Conservation (phyloP, 1,140 invertebrate species). For the Drosophila nikananu region DNA sequence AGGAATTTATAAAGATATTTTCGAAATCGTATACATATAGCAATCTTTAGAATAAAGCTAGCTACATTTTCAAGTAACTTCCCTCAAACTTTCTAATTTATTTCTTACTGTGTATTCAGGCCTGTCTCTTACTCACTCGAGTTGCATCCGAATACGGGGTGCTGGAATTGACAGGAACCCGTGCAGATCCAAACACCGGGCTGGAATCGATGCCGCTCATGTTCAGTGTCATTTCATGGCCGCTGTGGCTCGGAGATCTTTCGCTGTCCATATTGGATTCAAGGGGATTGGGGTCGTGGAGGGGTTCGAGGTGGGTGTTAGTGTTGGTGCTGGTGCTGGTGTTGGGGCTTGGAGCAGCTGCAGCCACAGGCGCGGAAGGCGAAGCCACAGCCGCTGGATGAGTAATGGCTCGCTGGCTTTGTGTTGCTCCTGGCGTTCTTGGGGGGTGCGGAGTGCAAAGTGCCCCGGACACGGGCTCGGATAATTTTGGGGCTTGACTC, state of each 20-base stretch:
- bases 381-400: slow-evolving; percentile 58
- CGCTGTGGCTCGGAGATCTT: slow-evolving; percentile 66
- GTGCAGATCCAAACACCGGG: slow-evolving; percentile 92
- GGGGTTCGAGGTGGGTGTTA: background rate
- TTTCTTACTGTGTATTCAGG: slow-evolving; percentile 23
- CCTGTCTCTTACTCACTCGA: slow-evolving; percentile 89
- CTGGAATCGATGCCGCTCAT: slow-evolving; percentile 44
- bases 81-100: background rate
- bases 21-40: background rate
- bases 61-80: background rate
- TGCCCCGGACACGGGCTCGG: slow-evolving; percentile 16
- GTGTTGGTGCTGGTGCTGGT: slow-evolving; percentile 22
- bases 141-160: slow-evolving; percentile 98
- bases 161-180: slow-evolving; percentile 94
- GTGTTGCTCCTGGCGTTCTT: slow-evolving; percentile 17
- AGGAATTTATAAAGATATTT: background rate
- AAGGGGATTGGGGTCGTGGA: slow-evolving; percentile 9
- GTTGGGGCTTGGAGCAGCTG: slow-evolving; percentile 43
- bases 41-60: background rate
- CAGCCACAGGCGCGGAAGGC: slow-evolving; percentile 60
- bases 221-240: slow-evolving; percentile 44
- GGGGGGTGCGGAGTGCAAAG: slow-evolving; percentile 4
- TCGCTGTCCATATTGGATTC: slow-evolving; percentile 55
- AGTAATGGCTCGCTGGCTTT: slow-evolving; percentile 55
- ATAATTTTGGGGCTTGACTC: slow-evolving; percentile 37